Conservation (phyloP, 2,888 invertebrate genomes). For the Caenorhabditis sp. region DNA sequence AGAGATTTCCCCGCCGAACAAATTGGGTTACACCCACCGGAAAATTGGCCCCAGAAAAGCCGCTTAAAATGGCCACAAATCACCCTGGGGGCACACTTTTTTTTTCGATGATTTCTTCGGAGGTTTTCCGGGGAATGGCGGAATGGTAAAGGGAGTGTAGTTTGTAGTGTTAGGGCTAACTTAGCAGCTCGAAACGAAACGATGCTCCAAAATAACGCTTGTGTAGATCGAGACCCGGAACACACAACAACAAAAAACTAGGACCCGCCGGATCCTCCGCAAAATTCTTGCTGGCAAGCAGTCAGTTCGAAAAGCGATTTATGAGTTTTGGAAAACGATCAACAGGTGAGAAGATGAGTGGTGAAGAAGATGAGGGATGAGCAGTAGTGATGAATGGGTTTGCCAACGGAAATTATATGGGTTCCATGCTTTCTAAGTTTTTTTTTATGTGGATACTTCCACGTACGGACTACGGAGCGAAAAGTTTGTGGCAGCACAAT, state of each 20-base stretch:
- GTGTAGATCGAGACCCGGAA: too few species aligned
- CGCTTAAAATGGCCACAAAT: constrained; percentile 12
- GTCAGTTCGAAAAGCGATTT: constrained; percentile 26
- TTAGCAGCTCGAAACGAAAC: too few species aligned
- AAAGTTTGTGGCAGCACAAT: neutral
- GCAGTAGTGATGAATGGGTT: constrained; percentile 8
- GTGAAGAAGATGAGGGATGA: too few species aligned
- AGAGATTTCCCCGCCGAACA: constrained; percentile 12
- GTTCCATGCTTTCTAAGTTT: neutral
- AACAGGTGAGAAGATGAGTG: constrained; percentile 41
- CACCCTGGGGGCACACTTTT: neutral
- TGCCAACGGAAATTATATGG: neutral
- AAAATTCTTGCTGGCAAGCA: neutral
- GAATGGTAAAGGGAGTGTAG: neutral
- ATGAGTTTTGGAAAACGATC: constrained; percentile 38
- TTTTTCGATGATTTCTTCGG: too few species aligned
- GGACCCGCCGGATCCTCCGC: neutral
- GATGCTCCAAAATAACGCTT: too few species aligned
- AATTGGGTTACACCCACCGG: constrained; percentile 19
- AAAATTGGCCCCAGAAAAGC: neutral
- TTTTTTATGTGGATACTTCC: neutral
- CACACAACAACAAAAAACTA: neutral
- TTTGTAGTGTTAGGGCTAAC: neutral
- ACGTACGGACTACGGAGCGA: neutral
- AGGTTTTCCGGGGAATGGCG: neutral